Conservation (phyloP, 1,140 invertebrate genomes). For the Habropoda laboriosa region DNA sequence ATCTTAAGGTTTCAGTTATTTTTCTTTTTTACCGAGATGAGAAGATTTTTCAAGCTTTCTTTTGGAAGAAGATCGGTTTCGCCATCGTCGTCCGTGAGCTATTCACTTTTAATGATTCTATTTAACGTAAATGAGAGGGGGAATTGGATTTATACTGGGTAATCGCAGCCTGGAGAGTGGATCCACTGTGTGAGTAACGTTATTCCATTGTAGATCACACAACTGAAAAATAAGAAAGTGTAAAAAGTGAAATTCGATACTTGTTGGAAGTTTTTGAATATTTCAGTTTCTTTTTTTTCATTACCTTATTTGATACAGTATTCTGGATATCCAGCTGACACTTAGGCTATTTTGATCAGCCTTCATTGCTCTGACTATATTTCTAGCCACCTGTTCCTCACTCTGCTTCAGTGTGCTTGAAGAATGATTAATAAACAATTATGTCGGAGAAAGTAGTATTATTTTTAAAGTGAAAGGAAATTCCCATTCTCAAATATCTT, state of each 20-base stretch:
- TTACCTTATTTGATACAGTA: slow-evolving; percentile 72
- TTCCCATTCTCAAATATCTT: background rate
- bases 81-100: background rate
- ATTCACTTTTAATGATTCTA: background rate
- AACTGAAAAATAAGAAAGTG: slow-evolving; percentile 68
- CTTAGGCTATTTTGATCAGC: slow-evolving; percentile 69
- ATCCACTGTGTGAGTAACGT: slow-evolving; percentile 72
- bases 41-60: background rate
- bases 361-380: slow-evolving; percentile 72
- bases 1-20: background rate
- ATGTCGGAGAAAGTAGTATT: background rate
- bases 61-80: background rate
- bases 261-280: background rate
- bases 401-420: slow-evolving; percentile 59
- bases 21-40: too few relatives aligned
- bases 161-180: slow-evolving; percentile 62
- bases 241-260: background rate
- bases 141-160: background rate
- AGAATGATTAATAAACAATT: too few relatives aligned
- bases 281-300: background rate
- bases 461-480: background rate
- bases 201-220: slow-evolving; percentile 68
- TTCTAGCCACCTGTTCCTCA: slow-evolving; percentile 71
- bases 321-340: slow-evolving; percentile 67
- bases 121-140: background rate